phyloP scores from a whole-genome alignment of 1,140 invertebrate species.

The Apocrypta bakeri region DNA sequence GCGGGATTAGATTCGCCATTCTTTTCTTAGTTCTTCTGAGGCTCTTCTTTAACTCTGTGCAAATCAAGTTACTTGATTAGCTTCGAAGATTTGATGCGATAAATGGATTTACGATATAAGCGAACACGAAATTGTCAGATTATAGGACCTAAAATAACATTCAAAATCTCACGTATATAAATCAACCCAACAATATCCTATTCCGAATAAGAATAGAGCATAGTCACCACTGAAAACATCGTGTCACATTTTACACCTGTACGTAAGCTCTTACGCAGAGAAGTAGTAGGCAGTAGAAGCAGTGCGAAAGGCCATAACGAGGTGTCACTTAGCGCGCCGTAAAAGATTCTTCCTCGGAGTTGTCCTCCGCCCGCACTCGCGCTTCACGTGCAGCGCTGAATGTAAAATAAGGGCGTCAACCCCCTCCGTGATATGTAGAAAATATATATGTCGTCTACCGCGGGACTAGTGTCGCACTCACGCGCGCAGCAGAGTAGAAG shows the following conservation, averaged over 20 bases:
- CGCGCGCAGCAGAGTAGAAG: background rate
- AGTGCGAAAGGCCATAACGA: slow-evolving; percentile 20
- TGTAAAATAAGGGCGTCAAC: slow-evolving; percentile 27
- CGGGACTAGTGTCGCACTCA: background rate
- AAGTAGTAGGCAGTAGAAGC: background rate
- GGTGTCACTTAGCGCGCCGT: slow-evolving; percentile 30
- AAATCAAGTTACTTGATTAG: no score
- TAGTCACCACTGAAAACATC: background rate
- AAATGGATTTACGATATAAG: no score
- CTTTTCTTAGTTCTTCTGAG: no score
- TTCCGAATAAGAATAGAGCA: background rate
- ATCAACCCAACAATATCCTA: background rate
- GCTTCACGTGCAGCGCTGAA: background rate
- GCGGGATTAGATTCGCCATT: no score
- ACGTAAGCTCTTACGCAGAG: background rate
- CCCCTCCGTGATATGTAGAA: slow-evolving; percentile 7
- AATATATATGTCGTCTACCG: slow-evolving; percentile 7
- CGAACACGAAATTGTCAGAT: background rate
- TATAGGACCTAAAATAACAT: background rate
- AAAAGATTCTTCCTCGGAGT: slow-evolving; percentile 11
- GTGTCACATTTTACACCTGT: background rate
- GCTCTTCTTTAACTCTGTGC: no score
- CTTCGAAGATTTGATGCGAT: no score
- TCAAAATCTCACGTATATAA: background rate
- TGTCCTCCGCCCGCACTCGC: background rate